Evolutionary conservation across 2,888 invertebrate species (phyloP), one percentile per base, ranked within the genome.

Genomic region (Gymnocheta viridis): DNA sequence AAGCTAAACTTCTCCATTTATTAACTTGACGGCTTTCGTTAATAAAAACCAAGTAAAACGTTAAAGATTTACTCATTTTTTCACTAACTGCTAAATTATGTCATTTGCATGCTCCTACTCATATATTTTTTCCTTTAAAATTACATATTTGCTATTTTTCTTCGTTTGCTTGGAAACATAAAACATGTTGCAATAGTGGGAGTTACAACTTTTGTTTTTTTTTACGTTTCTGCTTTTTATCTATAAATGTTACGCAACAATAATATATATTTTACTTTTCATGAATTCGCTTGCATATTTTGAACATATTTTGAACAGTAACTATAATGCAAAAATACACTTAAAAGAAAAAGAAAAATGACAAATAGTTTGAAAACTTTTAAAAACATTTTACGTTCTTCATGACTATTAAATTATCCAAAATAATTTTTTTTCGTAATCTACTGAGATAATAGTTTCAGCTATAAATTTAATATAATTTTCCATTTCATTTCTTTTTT

Each of bases 181-280:
- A 35, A 77, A 58, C 56, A 77, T 47, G 41, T 66, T 66, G 44
- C 56, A 32, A 66, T 47, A 58, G 44, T 56, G 56, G 66, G 56
- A 56, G 66, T 47, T 19, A 22, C 14, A 10, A 56, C 17, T 56
- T 70, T 44, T 49, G 35, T 27, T 35, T 9, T 17, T 9, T 17
- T 67, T 35, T 29, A 14, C 27, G 4, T 51, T 67, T 2, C 19
- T 60, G 17, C 24, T 67, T 58, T 60, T 77, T 49, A 38, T 78
- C 44, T 64, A 10, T 35, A 35, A 64, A 44, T 70, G 62, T 70
- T 70, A 70, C 44, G 62, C 78, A 70, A 70, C 14, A 79, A 72
- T 27, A 79, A 79, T 64, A 79, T 64, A 79, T 72, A 54, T 79
- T 72, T 72, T 47, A n/a, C 17, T 27, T 76, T 47, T 64, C 51